Evolutionary conservation across 2,888 invertebrate species (phyloP).

Genomic region (Salticus scenicus): DNA sequence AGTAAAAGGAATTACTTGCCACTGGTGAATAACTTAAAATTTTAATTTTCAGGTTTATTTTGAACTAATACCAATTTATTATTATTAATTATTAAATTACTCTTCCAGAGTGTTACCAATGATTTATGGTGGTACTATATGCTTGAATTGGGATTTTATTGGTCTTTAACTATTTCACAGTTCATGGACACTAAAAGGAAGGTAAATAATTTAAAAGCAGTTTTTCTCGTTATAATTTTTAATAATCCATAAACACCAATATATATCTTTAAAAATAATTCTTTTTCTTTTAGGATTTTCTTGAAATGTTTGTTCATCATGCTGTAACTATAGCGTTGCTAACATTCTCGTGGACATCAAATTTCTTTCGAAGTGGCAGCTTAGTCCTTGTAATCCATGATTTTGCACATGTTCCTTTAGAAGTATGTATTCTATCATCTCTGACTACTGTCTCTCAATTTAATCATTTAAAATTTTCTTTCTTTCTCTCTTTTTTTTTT

Average conservation of each 20-base stretch:
- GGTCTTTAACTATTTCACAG: constrained; percentile 93
- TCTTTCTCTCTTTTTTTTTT: no score
- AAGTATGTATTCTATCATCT: no score
- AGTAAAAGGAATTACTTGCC: no score
- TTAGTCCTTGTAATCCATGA: constrained; percentile 91
- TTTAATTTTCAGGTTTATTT: no score
- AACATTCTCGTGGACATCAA: constrained; percentile 95
- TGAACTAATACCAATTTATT: no score
- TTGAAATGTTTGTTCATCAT: constrained; percentile 99
- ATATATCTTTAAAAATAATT: neutral
- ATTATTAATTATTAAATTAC: no score
- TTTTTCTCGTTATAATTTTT: no score
- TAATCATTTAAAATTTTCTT: no score
- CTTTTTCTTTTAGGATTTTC: constrained; percentile 80
- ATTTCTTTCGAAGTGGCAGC: constrained; percentile 91
- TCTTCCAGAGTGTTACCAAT: constrained; percentile 82
- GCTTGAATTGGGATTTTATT: constrained; percentile 94
- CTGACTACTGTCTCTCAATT: no score
- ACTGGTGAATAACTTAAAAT: no score
- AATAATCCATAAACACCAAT: no score
- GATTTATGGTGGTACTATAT: constrained; percentile 99
- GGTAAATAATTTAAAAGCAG: no score
- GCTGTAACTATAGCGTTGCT: constrained; percentile 92
- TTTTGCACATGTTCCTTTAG: constrained; percentile 91
- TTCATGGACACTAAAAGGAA: constrained; percentile 92